These are phyloP conservation scores for Agrotis segetum DNA, from an alignment of 2,888 invertebrate species.

Conservation along the genomic window DNA sequence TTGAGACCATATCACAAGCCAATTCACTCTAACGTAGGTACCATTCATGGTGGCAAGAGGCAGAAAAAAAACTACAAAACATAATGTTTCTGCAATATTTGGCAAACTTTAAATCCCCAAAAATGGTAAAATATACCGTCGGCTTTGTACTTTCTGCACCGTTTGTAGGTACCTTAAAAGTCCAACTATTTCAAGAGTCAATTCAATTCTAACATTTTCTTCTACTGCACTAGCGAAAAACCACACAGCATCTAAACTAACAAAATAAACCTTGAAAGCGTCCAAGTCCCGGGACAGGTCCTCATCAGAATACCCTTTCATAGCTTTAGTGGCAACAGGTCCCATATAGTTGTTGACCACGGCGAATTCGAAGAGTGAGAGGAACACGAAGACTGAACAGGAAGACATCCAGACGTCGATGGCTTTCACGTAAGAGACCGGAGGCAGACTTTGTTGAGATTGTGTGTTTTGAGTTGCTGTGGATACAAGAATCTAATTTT, in stretches of 20 bases:
- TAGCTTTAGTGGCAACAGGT: conserved; percentile 96
- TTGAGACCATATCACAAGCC: no score
- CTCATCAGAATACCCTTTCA: conserved; percentile 97
- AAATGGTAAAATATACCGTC: no score
- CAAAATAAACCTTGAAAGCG: conserved; percentile 93
- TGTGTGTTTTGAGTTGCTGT: conserved; percentile 97
- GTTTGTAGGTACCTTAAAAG: no score
- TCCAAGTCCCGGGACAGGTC: conserved; percentile 93
- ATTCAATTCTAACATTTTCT: not conserved
- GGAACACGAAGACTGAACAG: conserved; percentile 97
- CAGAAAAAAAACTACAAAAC: no score
- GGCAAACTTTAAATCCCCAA: no score
- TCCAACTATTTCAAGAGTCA: no score
- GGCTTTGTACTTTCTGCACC: no score
- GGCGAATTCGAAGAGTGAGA: conserved; percentile 97
- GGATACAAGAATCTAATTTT: conserved; percentile 48
- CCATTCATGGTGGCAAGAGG: no score
- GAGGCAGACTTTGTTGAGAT: conserved; percentile 96
- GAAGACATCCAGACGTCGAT: conserved; percentile 98
- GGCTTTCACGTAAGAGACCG: conserved; percentile 98
- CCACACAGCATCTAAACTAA: conserved; percentile 51
- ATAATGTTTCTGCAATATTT: no score
- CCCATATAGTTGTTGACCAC: conserved; percentile 97
- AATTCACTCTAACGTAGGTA: no score
- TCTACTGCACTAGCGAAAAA: conserved; percentile 17